Conservation (phyloP, 2,888 invertebrate genomes). For the Noctua janthe region DNA sequence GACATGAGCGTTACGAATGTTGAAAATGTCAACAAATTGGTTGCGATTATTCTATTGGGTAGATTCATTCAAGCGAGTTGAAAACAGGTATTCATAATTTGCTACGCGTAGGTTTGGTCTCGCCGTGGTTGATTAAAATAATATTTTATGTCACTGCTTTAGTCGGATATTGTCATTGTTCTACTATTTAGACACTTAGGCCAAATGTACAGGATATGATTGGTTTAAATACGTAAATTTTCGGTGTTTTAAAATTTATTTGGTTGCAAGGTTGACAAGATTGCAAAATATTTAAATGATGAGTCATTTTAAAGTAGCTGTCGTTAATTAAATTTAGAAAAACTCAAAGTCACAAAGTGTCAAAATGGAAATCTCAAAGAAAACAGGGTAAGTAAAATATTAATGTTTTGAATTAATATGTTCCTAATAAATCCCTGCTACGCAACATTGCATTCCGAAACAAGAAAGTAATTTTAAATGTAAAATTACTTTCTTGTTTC, state of each 20-base stretch:
- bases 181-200: neutral
- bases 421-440: neutral
- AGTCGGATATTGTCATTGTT: conserved; percentile 36
- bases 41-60: conserved; percentile 28
- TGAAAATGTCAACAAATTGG: conserved; percentile 32
- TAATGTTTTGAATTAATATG: neutral
- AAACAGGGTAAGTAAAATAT: neutral
- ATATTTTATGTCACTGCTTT: conserved; percentile 23
- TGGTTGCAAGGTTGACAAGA: neutral
- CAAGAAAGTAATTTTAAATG: neutral
- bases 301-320: neutral
- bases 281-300: neutral
- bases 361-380: neutral
- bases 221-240: neutral
- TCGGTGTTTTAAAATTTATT: neutral
- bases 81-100: conserved; percentile 31
- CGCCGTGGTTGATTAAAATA: conserved; percentile 1
- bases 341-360: neutral
- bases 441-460: neutral
- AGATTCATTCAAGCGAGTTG: conserved; percentile 22
- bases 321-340: neutral
- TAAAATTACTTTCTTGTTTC: no score
- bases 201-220: neutral
- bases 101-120: conserved; percentile 31
- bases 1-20: conserved; percentile 33